Evolutionary conservation across 2,888 invertebrate genomes (phyloP).

Genomic region (Sussaba pulchella): DNA sequence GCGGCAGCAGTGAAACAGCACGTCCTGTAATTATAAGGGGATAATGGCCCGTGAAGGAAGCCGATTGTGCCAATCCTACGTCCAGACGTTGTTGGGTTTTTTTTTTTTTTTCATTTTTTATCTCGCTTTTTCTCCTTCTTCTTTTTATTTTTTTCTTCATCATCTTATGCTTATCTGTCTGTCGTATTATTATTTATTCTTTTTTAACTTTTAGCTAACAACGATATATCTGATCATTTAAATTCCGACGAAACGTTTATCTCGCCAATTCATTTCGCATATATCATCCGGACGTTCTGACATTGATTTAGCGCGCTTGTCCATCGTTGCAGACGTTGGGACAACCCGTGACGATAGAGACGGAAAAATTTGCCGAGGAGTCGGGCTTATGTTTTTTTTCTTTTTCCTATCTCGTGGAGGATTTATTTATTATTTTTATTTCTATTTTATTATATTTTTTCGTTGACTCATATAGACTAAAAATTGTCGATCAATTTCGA

Average conservation of each 20-base stretch:
- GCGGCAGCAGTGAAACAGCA: constrained; percentile 67
- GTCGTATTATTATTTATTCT: no score
- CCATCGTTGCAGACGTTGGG: constrained; percentile 3
- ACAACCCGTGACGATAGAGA: constrained; percentile 17
- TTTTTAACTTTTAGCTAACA: constrained; percentile 21
- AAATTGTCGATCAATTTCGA: no score
- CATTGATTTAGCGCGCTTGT: constrained; percentile 47
- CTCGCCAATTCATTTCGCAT: constrained; percentile 37
- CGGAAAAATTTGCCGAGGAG: constrained; percentile 11
- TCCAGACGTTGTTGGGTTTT: constrained; percentile 38
- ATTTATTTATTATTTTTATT: constrained; percentile 7
- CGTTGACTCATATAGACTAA: no score
- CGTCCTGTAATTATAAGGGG: constrained; percentile 72
- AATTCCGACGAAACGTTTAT: constrained; percentile 46
- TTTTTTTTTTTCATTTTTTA: not conserved
- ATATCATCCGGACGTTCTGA: constrained; percentile 39
- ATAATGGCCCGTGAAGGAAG: constrained; percentile 71
- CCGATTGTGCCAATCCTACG: constrained; percentile 68
- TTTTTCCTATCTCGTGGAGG: not conserved
- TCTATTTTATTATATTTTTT: constrained; percentile 36
- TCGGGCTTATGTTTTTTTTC: not conserved
- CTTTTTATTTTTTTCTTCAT: constrained; percentile 1
- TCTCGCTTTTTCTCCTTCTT: not conserved
- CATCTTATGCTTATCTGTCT: no score
- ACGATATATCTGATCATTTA: constrained; percentile 49